Evolutionary conservation across 2,797 vertebrate species (phyloP), one percentile per base, ranked within the genome.

Genomic region (Adelosebastes latens): DNA sequence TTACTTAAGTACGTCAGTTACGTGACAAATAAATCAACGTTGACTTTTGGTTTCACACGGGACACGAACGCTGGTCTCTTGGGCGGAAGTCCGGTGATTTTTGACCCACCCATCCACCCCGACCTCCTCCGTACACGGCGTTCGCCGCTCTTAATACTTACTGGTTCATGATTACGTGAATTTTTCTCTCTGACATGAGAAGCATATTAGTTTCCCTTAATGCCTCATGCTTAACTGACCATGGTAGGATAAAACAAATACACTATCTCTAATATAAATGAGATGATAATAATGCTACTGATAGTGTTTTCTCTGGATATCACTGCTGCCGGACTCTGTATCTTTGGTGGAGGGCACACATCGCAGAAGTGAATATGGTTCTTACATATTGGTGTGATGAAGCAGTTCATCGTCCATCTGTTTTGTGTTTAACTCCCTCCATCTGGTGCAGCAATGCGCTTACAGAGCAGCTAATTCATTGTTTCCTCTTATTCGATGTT

Each of bases 351-450:
- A 80, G 64, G 77, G 67, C 88, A 83, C 82, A 85, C 73, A 62
- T 36, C 61, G 67, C 66, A 75, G 68, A 52, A 71, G 75, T 86
- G 70, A 90, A 87, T 88, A 89, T 84, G 86, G 46, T 87, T 87
- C 62, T 64, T 89, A 76, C 80, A 87, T 84, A 87, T 82, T 87
- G 81, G 79, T 82, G 86, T 59, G 77, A 81, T 83, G 89, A 82
- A 87, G 89, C 87, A 84, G 84, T 89, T 92, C 86, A 91, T 90
- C 81, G 88, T 85, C 84, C 89, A 91, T 91, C 88, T 91, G 91
- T 76, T 84, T 88, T 83, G 69, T 74, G 53, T 82, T 89, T 86
- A 88, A 88, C 81, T 85, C 52, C 56, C 83, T 85, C 89, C 91
- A 88, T 92, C 88, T 92, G 90, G 36, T 78, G 72, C 70, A 78